Base-by-base conservation (phyloP, 2,797 vertebrate genomes). In the Pantherophis alleghaniensis region DNA sequence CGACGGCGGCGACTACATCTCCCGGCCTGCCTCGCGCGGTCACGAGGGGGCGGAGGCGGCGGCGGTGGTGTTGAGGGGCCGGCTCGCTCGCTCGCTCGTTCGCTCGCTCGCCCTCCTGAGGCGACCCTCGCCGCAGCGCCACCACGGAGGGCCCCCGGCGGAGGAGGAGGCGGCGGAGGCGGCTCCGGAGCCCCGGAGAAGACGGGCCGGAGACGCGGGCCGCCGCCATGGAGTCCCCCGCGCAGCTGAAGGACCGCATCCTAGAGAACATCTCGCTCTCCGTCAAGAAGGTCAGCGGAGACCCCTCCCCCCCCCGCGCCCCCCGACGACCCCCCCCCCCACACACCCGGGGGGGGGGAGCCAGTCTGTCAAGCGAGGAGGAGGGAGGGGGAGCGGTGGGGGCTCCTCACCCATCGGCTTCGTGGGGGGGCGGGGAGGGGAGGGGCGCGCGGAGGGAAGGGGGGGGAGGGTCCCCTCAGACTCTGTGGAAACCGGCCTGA, bases 241-340 rank as follows among this genome's bases (percentile, higher is more conserved):
- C 98, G 69, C 98, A 99, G 98, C 99, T 99, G 94, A 99, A 99
- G 98, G 99, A 99, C 97, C 98, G 99, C 95, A 99, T 99, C 96
- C 95, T 99, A 97, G 99, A 99, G 97, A 99, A 99, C 97, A 98
- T 99, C 96, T 99, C 99, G 12, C 95, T 99, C 92, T 99, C 99
- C 37, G 99, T 99, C 57, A 99, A 99, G 97, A 99, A 99, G 99
- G 99, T 99, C 97, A 97, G 53, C 87, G 55, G 3, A 6, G 63
- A n/a, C 28, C 11, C 26, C 61, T 9, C 22, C 18, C 7, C 7
- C 55, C 37, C 42, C 42, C 42, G 0, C 42, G 0, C 42, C 42
- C 42, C 42, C 3, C 42, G 3, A 42, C 42, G 3, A 42, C 42
- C 42, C 42, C 12, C 0, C 2, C 10, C 37, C 42, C 42, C 42